phyloP scores from a whole-genome alignment of 2,797 vertebrate species.

The Furcifer pardalis region DNA sequence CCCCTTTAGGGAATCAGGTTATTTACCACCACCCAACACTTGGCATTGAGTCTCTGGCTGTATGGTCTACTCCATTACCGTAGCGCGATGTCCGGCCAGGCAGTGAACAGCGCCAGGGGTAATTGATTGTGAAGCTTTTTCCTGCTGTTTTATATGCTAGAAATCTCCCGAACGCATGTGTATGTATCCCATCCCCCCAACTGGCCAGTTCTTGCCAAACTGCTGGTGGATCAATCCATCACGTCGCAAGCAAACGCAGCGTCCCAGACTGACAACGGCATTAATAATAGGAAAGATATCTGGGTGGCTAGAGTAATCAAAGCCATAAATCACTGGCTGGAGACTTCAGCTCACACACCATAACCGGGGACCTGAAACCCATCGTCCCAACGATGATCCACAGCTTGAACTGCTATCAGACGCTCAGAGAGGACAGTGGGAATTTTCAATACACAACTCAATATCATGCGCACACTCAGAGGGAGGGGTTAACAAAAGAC shows the following conservation, averaged over 20 bases:
- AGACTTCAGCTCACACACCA: not conserved
- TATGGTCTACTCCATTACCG: too few species aligned
- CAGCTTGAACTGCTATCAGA: not conserved
- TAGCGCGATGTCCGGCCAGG: not conserved
- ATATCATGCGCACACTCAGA: not conserved
- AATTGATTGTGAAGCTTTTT: not conserved
- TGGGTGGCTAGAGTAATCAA: constrained; percentile 30
- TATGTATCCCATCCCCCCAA: not conserved
- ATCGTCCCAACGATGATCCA: not conserved
- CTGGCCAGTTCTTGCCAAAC: not conserved
- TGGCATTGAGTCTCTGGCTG: too few species aligned
- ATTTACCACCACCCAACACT: too few species aligned
- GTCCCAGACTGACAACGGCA: constrained; percentile 1
- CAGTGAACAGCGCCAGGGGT: too few species aligned
- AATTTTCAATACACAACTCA: not conserved
- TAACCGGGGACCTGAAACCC: constrained; percentile 3
- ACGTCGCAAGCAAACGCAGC: not conserved
- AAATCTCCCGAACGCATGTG: not conserved
- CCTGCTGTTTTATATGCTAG: not conserved
- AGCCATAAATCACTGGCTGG: constrained; percentile 24
- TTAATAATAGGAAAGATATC: constrained; percentile 38
- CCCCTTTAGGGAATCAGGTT: too few species aligned
- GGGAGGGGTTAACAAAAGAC: too few species aligned
- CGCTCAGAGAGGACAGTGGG: not conserved
- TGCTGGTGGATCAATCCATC: constrained; percentile 22